phyloP scores from a whole-genome alignment of 1,140 invertebrate genomes.

The Leucophenga varia region DNA sequence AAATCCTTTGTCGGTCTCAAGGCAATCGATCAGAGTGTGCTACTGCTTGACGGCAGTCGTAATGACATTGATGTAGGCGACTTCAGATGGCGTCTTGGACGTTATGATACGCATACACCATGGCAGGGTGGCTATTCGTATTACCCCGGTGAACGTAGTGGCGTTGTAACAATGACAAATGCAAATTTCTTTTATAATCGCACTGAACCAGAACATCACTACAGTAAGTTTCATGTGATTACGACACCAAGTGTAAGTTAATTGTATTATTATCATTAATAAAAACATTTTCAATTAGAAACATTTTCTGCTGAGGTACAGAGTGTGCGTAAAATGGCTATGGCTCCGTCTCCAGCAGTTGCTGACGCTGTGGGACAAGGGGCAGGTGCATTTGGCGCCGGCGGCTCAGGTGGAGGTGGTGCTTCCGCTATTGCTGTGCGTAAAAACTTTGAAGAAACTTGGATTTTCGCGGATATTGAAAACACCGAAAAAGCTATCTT shows the following conservation, averaged over 20 bases:
- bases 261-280: neutral
- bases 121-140: conserved; percentile 46
- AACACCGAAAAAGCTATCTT: conserved; percentile 31
- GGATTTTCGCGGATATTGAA: conserved; percentile 49
- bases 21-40: conserved; percentile 83
- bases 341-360: neutral
- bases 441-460: conserved; percentile 46
- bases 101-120: conserved; percentile 40
- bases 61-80: conserved; percentile 42
- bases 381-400: neutral
- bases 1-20: conserved; percentile 83
- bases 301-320: neutral
- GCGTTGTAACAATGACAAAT: conserved; percentile 49
- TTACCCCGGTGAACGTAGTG: conserved; percentile 38
- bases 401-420: neutral
- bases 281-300: conserved; percentile 9
- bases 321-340: conserved; percentile 24
- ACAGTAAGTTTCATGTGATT: conserved; percentile 17
- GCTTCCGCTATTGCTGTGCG: conserved; percentile 30
- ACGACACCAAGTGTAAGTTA: neutral
- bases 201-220: conserved; percentile 19
- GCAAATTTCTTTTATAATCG: conserved; percentile 45
- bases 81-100: conserved; percentile 46
- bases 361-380: neutral
- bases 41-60: conserved; percentile 61